These are phyloP conservation scores for Fringilla coelebs DNA, from an alignment of 2,797 vertebrate species.

Conservation along the genomic window DNA sequence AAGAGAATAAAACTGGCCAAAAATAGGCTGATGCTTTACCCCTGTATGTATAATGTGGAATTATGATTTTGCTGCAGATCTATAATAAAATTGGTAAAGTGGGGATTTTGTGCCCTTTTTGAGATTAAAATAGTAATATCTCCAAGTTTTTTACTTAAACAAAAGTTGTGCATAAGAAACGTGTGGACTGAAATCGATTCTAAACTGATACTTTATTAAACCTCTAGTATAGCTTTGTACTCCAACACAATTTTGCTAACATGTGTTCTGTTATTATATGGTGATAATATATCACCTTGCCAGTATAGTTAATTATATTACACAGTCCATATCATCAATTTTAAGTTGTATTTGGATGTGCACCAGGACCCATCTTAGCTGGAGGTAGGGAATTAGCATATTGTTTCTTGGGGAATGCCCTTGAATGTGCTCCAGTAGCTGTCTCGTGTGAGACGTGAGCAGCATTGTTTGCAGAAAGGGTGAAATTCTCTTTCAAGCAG, in stretches of 20 bases:
- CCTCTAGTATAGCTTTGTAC: neutral
- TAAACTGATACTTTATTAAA: neutral
- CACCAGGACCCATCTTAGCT: slow-evolving; percentile 54
- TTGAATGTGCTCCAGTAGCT: slow-evolving; percentile 74
- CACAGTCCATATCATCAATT: neutral
- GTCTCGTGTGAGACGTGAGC: slow-evolving; percentile 72
- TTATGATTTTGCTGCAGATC: neutral
- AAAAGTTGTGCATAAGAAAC: neutral
- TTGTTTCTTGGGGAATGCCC: slow-evolving; percentile 82
- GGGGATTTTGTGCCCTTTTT: neutral
- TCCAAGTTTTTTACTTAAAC: neutral
- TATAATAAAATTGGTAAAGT: neutral
- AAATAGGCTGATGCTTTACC: neutral
- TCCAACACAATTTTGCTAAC: neutral
- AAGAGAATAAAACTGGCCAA: neutral
- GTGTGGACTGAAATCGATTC: neutral
- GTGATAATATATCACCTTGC: neutral
- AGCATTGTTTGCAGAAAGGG: slow-evolving; percentile 53
- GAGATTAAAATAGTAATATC: neutral
- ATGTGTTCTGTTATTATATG: neutral
- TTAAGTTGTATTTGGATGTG: neutral
- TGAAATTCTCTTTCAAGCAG: slow-evolving; percentile 26
- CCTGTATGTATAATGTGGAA: neutral
- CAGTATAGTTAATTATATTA: slow-evolving; percentile 37
- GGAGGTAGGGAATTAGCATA: slow-evolving; percentile 75